phyloP scores from a whole-genome alignment of 2,113 vertebrate species.

The Himantopus leucocephalus region DNA sequence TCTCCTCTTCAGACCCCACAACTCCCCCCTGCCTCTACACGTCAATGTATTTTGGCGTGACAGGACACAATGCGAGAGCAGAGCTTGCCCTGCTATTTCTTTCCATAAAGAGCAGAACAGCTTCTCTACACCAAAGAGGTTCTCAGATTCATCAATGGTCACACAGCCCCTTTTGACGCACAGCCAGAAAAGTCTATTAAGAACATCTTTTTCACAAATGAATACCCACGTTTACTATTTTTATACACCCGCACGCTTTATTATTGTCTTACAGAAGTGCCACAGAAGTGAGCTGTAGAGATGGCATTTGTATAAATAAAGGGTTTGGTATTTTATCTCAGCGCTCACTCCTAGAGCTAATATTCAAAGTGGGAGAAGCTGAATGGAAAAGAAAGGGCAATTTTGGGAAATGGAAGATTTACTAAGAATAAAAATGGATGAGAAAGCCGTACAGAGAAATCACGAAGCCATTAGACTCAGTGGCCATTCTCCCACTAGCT shows the following conservation, averaged over 20 bases:
- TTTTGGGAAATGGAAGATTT: slow-evolving; percentile 4
- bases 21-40: neutral
- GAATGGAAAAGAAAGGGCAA: neutral
- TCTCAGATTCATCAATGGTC: neutral
- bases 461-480: neutral
- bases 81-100: neutral
- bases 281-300: neutral
- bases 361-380: neutral
- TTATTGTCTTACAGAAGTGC: neutral
- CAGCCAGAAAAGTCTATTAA: neutral
- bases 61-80: rapidly evolving
- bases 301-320: neutral
- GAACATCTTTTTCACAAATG: neutral
- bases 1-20: neutral
- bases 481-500: neutral
- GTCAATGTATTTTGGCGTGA: rapidly evolving
- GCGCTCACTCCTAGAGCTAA: neutral
- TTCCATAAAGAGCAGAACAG: neutral
- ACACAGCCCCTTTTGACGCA: neutral
- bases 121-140: neutral
- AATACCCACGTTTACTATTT: neutral
- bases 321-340: neutral
- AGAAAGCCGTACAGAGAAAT: neutral
- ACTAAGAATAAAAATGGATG: neutral
- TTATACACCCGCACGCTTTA: neutral